Conservation (phyloP, 2,113 vertebrate genomes). For the Sardina pilchardus region DNA sequence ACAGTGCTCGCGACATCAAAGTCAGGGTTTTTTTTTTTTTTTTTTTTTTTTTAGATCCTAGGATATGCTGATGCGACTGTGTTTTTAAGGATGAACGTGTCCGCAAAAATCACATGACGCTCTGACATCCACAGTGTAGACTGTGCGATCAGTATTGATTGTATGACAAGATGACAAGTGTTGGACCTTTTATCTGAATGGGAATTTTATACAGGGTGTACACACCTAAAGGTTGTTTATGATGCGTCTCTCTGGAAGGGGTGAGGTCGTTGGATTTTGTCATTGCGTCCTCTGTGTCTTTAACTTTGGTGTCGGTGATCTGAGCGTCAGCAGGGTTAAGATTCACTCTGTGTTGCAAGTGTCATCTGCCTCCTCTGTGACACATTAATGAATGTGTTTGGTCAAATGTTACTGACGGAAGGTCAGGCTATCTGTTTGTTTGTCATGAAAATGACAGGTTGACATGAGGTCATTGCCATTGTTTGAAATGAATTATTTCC, state of each 20-base stretch:
- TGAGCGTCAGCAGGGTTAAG: background rate
- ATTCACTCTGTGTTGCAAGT: slow-evolving; percentile 27
- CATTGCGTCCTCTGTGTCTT: background rate
- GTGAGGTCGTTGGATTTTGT: slow-evolving; percentile 1
- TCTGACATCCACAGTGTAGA: background rate
- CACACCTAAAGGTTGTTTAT: background rate
- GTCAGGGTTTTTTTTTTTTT: background rate
- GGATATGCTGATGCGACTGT: background rate
- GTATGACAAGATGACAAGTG: slow-evolving; percentile 16
- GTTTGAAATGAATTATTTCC: slow-evolving; percentile 47
- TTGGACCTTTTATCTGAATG: background rate
- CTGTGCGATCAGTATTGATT: slow-evolving; percentile 13
- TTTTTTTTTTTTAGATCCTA: background rate
- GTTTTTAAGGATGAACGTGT: background rate
- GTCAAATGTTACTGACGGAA: slow-evolving; percentile 38
- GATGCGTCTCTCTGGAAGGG: background rate
- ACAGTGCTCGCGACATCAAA: background rate
- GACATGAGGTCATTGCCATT: slow-evolving; percentile 20
- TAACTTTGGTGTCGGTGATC: background rate
- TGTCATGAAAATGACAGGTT: slow-evolving; percentile 27
- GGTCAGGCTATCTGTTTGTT: slow-evolving; percentile 59
- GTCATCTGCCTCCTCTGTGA: slow-evolving; percentile 27
- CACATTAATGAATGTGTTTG: slow-evolving; percentile 55
- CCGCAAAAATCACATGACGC: background rate
- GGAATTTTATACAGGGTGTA: background rate